Conservation (phyloP, 92 coral and sea anemone species). For the Isaurus tuberculatus region DNA sequence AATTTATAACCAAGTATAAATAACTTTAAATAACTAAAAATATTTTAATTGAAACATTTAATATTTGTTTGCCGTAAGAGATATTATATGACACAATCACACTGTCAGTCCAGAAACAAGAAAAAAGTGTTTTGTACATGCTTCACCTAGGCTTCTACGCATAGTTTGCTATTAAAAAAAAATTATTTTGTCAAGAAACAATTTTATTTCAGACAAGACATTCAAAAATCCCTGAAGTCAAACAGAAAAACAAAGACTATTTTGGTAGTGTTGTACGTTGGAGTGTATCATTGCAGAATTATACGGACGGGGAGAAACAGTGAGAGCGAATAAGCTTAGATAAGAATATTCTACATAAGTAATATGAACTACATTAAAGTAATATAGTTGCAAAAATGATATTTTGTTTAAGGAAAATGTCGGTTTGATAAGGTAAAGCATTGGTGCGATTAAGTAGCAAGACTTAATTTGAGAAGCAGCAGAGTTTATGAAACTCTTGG, state of each 20-base stretch:
- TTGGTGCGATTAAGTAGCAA: not conserved
- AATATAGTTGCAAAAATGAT: constrained; percentile 23
- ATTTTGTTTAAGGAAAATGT: constrained; percentile 36
- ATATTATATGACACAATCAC: no score
- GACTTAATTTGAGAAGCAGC: not conserved
- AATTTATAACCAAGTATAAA: not conserved
- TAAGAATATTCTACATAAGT: not conserved
- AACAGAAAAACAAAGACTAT: not conserved
- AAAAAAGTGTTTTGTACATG: no score
- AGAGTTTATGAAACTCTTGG: not conserved
- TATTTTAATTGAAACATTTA: no score
- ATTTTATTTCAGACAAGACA: not conserved
- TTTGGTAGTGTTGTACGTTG: not conserved
- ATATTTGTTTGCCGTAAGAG: no score
- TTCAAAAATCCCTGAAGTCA: not conserved
- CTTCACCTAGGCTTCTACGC: not conserved
- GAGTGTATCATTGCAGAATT: not conserved
- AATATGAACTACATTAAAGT: not conserved
- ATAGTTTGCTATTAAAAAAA: not conserved
- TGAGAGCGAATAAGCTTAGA: not conserved
- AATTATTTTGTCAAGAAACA: constrained; percentile 11
- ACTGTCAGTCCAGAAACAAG: no score
- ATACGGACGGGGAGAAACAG: not conserved
- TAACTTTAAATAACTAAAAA: not conserved
- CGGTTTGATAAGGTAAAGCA: constrained; percentile 13